Conservation (phyloP, 2,888 invertebrate species). For the Dasysyrphus albostriatus region DNA sequence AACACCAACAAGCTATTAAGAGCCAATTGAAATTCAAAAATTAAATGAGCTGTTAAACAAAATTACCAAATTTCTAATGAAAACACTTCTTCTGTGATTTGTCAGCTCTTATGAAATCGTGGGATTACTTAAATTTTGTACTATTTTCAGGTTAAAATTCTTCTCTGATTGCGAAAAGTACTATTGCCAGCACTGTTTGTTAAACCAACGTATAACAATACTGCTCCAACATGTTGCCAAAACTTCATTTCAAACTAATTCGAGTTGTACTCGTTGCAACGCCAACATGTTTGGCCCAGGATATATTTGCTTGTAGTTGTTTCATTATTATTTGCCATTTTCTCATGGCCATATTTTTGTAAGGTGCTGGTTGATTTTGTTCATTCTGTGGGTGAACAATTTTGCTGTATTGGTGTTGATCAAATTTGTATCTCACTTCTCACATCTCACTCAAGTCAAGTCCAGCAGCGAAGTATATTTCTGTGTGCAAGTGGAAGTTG, state of each 20-base stretch:
- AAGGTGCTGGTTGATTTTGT: conserved; percentile 32
- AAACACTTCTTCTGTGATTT: too few species aligned
- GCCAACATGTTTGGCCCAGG: conserved; percentile 26
- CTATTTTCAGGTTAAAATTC: neutral
- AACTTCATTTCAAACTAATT: neutral
- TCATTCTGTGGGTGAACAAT: conserved; percentile 26
- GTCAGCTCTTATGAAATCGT: too few species aligned
- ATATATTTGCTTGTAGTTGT: conserved; percentile 40
- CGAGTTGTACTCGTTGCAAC: conserved; percentile 16
- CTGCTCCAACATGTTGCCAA: conserved; percentile 40
- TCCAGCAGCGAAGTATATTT: conserved; percentile 38
- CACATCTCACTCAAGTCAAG: conserved; percentile 45
- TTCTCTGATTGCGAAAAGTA: conserved; percentile 5
- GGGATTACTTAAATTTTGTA: too few species aligned
- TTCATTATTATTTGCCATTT: conserved; percentile 22
- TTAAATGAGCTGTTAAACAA: too few species aligned
- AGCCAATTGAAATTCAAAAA: too few species aligned
- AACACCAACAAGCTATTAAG: too few species aligned
- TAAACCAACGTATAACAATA: neutral
- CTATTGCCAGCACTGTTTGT: neutral
- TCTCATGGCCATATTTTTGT: conserved; percentile 60
- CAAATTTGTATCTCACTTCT: conserved; percentile 20
- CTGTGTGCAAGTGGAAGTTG: conserved; percentile 68
- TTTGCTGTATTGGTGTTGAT: neutral
- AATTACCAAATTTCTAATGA: too few species aligned